Evolutionary conservation across 2,113 vertebrate species (phyloP), one percentile per base, ranked within the genome.

Genomic region (Edolisoma coerulescens): DNA sequence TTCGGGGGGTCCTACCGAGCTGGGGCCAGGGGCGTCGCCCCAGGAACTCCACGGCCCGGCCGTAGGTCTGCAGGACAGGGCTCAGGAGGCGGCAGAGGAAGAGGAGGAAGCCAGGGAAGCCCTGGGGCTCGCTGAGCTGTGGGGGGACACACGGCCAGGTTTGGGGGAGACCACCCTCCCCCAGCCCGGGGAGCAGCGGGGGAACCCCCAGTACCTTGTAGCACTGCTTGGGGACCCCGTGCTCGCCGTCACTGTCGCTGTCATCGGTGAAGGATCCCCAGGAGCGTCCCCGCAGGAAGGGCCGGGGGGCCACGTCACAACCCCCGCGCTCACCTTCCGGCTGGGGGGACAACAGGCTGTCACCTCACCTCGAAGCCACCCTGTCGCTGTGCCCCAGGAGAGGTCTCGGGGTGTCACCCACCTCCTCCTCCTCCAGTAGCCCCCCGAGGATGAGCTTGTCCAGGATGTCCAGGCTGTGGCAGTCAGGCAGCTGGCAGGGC

Each of bases 361-460:
- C 42, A 30, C 24, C 18, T 28, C 49, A 22, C 13, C 26, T 12
- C 8, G 3, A 10, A 1, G 23, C 52, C 81, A 39, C 37, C 13
- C 49, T 37, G 23, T 7, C 18, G 39, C 15, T 9, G 3, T 7
- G 5, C 18, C 50, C 53, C 13, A 2, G 16, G 11, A 45, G 21
- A 15, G n/a, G 14, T 11, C 49, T 1, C 0, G 16, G 16, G 9
- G 16, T 13, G 9, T 7, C 76, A n/a, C 98, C 97, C 97, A 99
- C 99, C 98, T 99, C 99, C 73, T 99, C 98, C 45, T 98, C 97
- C 68, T 99, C 96, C 83, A 99, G 97, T 89, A 99, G 97, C 49
- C 99, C 99, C 32, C 98, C 99, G 64, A 98, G 98, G 37, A 99
- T 97, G 75, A 99, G 98, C 57, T 99, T 99, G 98, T 99, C 99